phyloP scores from a whole-genome alignment of 2,797 vertebrate genomes.

The Prionace glauca region DNA sequence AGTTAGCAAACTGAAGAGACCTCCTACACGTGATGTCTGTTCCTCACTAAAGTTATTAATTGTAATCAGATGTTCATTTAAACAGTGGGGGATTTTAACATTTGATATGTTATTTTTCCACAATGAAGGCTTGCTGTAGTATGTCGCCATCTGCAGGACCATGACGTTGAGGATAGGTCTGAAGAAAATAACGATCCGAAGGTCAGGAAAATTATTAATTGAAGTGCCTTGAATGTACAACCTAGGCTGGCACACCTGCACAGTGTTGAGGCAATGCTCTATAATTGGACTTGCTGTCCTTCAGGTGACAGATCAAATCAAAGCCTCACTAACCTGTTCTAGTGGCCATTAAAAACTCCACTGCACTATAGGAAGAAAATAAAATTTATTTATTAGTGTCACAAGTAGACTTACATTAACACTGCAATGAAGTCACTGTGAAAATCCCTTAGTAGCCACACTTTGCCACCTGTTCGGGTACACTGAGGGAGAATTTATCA shows the following conservation, averaged over 20 bases:
- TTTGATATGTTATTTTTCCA: background rate
- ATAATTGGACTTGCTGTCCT: background rate
- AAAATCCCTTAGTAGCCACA: too few species aligned
- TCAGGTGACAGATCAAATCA: background rate
- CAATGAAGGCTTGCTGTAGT: slow-evolving; percentile 18
- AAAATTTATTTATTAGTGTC: too few species aligned
- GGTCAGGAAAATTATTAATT: slow-evolving; percentile 5
- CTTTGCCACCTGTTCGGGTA: background rate
- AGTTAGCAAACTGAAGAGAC: background rate
- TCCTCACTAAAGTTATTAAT: background rate
- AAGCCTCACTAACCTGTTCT: background rate
- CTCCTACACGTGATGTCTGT: background rate
- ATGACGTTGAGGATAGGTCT: background rate
- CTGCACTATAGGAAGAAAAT: background rate
- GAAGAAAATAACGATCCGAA: background rate
- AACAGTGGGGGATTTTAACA: background rate
- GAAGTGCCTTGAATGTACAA: background rate
- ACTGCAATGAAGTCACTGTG: too few species aligned
- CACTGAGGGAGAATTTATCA: too few species aligned
- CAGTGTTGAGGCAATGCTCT: background rate
- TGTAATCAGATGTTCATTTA: background rate
- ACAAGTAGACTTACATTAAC: too few species aligned
- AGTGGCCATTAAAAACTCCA: background rate
- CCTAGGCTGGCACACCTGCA: background rate
- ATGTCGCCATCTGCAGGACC: background rate